Base-by-base conservation (phyloP, 92 coral and sea anemone genomes). In the Umimayanthus chanpuru region DNA sequence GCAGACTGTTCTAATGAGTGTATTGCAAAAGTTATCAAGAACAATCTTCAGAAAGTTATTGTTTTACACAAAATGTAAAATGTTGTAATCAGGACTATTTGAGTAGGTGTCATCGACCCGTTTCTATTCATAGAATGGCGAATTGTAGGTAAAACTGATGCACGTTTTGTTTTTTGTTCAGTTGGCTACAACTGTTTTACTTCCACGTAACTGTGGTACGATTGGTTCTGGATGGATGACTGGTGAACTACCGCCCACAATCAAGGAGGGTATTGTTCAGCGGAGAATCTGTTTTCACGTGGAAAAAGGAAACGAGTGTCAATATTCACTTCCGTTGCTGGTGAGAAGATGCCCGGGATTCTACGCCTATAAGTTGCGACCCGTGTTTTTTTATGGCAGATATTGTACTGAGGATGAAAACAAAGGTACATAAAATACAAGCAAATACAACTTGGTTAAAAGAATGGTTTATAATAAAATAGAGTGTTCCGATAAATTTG, bases 281-380 rank as follows among this genome's bases (percentile, higher is more conserved):
- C 64, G 81, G 58, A 41, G 39, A 15, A 43, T 77, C 65, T 77
- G 81, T 20, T 77, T 77, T 77, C 30, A 21, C 58, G 9, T 77
- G 56, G 81, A 43, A 18, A 61, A 21, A 23, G 61, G 81, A 18
- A 77, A 44, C 10, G 36, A 43, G 23, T 77, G 81, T 43, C 40
- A 41, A 6, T 77, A 77, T 21, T 41, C 81, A 18, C 81, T 77
- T 20, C 36, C 81, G 5, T 28, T 44, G 18, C 10, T 77, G 81
- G 81, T 77, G 4, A 44, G 81, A 77, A 28, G 81, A 43, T 77
- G 81, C 25, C 81, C 81, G 25, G 64, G 64, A 6, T 77, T 77
- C 49, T 77, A 21, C 18, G 81, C 81, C 36, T 77, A 77, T 44
- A 77, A 77, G 36, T n/a, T 77, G 36, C 81, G 44, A 44, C 12